phyloP scores from a whole-genome alignment of 2,113 vertebrate genomes.

The Brachyistius frenatus region DNA sequence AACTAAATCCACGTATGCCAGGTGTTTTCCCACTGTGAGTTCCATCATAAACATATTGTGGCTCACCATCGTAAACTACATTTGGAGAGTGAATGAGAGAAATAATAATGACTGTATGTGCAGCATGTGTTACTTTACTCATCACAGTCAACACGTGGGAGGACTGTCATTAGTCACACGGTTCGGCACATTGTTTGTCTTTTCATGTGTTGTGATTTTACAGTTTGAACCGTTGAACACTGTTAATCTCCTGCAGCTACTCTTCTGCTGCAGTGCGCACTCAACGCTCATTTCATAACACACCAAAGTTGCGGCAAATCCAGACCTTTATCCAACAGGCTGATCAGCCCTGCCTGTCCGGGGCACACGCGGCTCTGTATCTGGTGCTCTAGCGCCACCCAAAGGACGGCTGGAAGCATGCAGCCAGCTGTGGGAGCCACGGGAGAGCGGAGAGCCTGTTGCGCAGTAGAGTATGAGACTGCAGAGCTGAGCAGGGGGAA shows the following conservation, averaged over 20 bases:
- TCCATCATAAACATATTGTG: not conserved
- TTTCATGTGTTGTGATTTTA: not conserved
- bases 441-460: slow-evolving; percentile 52
- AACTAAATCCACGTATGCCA: not conserved
- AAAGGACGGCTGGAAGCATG: slow-evolving; percentile 23
- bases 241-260: slow-evolving; percentile 6
- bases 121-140: not conserved
- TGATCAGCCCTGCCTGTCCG: not conserved
- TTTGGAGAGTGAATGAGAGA: no score
- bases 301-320: slow-evolving; percentile 61
- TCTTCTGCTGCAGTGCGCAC: slow-evolving; percentile 44
- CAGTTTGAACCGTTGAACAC: not conserved
- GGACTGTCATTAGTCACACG: slow-evolving; percentile 13
- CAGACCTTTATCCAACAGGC: not conserved
- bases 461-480: slow-evolving; percentile 36
- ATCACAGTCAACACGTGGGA: slow-evolving; percentile 38
- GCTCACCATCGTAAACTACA: not conserved
- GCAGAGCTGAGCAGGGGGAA: slow-evolving; percentile 20
- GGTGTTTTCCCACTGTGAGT: not conserved
- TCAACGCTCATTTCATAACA: slow-evolving; percentile 56
- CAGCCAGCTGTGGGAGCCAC: not conserved
- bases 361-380: not conserved
- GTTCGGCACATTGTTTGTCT: slow-evolving; percentile 2
- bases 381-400: slow-evolving; percentile 65
- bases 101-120: not conserved